Evolutionary conservation across 2,888 invertebrate genomes (phyloP), one percentile per base, ranked within the genome.

Genomic region (Mythimna impura): DNA sequence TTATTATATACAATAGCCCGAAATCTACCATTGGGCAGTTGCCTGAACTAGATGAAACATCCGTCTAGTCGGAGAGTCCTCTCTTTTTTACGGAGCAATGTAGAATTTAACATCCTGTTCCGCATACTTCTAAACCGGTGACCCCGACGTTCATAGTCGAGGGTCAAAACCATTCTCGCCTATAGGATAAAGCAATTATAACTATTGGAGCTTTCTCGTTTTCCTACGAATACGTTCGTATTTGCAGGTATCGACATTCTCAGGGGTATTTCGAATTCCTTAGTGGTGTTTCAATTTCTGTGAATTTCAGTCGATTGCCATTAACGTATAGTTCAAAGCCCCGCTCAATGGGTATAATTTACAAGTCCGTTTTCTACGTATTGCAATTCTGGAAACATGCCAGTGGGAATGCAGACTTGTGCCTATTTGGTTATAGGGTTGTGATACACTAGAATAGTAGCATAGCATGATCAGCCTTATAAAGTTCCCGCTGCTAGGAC

Each of bases 341-440:
- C n/a, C 34, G 36, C 54, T 43, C 54, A 34, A 63, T 50, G 63
- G 40, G 55, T 63, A 62, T 66, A 81, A 71, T 71, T 81, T 58
- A 71, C 57, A 54, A 65, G 43, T 47, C 17, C 43, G 52, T 55
- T 66, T 81, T 68, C 57, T 50, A 68, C 34, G 62, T 69, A 73
- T 78, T 82, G 58, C 78, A 68, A 30, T 68, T 78, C 58, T 78
- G 65, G 79, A 60, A 82, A 55, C 52, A 25, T 71, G 70, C 79
- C 82, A 73, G 36, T 36, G 40, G 20, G 54, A 68, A 65, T 73
- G 12, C 43, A 60, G 22, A 40, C 17, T 34, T 52, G 34, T 72
- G 47, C 47, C 20, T 71, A 52, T 67, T 62, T 47, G 25, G 4
- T 58, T 71, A 30, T 55, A 78, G 34, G 57, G 34, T 55, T 55